Percentiles rank a stretch among this genome's conserved stretches.
phyloP scores from a whole-genome alignment of 2,113 vertebrate genomes.

The Pandion haliaetus region DNA sequence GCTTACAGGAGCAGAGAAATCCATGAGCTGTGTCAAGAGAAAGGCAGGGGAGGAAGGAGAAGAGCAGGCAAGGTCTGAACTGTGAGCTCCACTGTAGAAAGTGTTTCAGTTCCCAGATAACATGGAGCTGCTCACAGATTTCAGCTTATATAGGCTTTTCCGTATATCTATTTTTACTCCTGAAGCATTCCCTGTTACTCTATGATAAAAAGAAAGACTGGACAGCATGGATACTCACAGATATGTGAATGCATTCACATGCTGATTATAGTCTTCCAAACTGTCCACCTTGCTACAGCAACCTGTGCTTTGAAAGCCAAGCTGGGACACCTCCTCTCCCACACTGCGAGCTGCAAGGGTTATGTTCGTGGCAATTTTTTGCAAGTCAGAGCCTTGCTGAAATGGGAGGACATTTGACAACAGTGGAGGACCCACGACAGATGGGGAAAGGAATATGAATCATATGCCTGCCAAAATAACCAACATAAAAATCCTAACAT shows the following conservation, averaged over 20 bases:
- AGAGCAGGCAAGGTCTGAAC: background rate
- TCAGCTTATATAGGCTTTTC: slow-evolving; percentile 44
- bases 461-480: background rate
- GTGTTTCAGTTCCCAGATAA: background rate
- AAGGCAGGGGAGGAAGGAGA: background rate
- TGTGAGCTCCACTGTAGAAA: background rate
- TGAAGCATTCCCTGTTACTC: background rate
- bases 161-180: slow-evolving; percentile 39
- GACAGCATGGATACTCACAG: background rate
- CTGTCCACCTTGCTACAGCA: background rate
- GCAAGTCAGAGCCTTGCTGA: background rate
- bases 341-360: background rate
- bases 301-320: background rate
- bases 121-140: background rate
- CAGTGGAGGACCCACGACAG: background rate
- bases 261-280: background rate
- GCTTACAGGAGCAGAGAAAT: background rate
- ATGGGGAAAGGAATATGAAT: background rate
- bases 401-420: background rate
- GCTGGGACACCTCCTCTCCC: background rate
- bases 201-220: background rate
- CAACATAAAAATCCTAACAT: background rate
- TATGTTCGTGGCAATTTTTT: background rate
- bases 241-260: background rate
- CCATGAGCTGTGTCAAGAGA: background rate